These are phyloP conservation scores for Coptodon bakossiorum DNA, from an alignment of 2,113 vertebrate species.

Conservation along the genomic window DNA sequence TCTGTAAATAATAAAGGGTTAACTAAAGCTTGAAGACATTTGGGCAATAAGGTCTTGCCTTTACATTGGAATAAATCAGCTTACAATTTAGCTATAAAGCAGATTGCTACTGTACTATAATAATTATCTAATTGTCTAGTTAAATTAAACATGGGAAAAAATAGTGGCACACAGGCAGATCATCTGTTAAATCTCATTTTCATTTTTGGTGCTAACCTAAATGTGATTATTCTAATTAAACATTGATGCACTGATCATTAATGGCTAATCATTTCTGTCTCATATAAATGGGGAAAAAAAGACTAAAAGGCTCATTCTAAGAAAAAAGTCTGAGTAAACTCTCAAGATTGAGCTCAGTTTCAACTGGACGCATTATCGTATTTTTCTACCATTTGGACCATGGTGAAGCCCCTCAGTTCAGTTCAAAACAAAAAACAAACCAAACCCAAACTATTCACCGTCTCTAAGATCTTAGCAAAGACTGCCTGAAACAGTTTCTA, in stretches of 20 bases:
- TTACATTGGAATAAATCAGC: neutral
- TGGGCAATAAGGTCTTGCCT: neutral
- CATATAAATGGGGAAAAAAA: neutral
- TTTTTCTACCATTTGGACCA: neutral
- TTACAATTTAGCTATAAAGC: neutral
- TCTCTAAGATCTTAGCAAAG: neutral
- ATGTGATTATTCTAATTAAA: neutral
- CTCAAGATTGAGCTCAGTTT: neutral
- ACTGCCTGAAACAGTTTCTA: neutral
- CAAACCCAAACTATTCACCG: neutral
- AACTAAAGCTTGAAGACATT: neutral
- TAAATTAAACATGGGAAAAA: neutral
- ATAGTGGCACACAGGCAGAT: neutral
- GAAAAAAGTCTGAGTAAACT: neutral
- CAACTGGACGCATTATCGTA: neutral
- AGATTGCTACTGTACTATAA: neutral
- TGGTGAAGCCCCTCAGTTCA: neutral
- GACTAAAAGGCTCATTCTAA: neutral
- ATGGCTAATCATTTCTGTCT: neutral
- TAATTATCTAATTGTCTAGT: neutral
- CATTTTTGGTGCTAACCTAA: neutral
- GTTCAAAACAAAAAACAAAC: neutral
- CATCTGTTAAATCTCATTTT: neutral
- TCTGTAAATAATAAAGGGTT: neutral
- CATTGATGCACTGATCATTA: neutral